Percentiles rank a stretch among this genome's conserved stretches.
These are phyloP conservation scores for Salmo trutta DNA, from an alignment of 2,797 vertebrate species.

Conservation along the genomic window DNA sequence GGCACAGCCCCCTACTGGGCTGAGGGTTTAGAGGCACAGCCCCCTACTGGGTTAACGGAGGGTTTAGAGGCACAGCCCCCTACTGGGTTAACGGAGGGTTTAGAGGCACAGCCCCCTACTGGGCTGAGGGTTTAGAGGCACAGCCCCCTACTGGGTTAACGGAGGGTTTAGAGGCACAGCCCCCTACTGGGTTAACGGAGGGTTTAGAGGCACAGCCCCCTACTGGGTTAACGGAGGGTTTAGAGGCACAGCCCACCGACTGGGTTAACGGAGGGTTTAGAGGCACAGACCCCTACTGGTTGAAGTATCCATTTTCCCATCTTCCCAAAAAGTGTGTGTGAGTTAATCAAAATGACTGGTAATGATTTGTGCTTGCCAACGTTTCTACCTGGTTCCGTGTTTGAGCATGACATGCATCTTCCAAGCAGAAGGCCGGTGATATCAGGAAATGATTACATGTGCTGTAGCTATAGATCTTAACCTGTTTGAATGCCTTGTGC, in stretches of 20 bases:
- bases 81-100: too few relatives aligned
- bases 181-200: too few relatives aligned
- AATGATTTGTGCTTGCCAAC: background rate
- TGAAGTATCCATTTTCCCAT: slow-evolving; percentile 18
- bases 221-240: too few relatives aligned
- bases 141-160: too few relatives aligned
- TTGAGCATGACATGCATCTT: slow-evolving; percentile 44
- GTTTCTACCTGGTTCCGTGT: slow-evolving; percentile 22
- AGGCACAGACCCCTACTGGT: background rate
- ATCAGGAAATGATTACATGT: slow-evolving; percentile 50
- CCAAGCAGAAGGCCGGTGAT: slow-evolving; percentile 56
- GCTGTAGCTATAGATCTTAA: slow-evolving; percentile 35
- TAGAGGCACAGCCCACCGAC: background rate
- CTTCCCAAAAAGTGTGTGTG: slow-evolving; percentile 42
- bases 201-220: too few relatives aligned
- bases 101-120: too few relatives aligned
- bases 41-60: too few relatives aligned
- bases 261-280: background rate
- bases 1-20: too few relatives aligned
- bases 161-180: too few relatives aligned
- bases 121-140: too few relatives aligned
- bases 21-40: too few relatives aligned
- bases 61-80: too few relatives aligned
- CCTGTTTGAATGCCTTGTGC: slow-evolving; percentile 54
- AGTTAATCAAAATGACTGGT: slow-evolving; percentile 28